Evolutionary conservation across 1,140 invertebrate genomes (phyloP), one percentile per base, ranked within the genome.

Genomic region (Calephelis virginiensis): DNA sequence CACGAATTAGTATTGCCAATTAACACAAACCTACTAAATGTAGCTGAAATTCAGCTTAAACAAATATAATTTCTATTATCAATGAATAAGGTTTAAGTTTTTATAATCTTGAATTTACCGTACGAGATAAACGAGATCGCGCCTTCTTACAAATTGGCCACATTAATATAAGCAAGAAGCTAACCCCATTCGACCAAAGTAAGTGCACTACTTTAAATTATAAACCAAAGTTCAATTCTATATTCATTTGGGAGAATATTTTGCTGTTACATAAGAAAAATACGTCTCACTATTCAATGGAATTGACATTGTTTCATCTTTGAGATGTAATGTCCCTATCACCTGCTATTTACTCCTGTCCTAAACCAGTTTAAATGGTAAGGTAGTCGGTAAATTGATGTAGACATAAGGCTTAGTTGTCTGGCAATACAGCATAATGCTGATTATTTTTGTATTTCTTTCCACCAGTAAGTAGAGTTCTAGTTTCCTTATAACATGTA

Each of bases 141-240:
- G 82, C 80, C 78, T 78, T 82, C 77, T 83, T 86, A 89, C 86
- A 87, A 89, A 89, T 89, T 83, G 83, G 81, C 82, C 72, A 67
- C 83, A 89, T 89, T 89, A 84, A 85, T 86, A 89, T 72, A 82
- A 75, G 76, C 76, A 81, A 76, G 73, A 74, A 70, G 64, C 75
- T 69, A 4, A 69, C 43, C 7, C 7, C 37, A 60, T 72, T 67
- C 81, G 67, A 69, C 53, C 3, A 62, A 70, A 49, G 8, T 59
- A 8, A 8, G 73, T 80, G 80, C 77, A 46, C 53, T 56, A 2
- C 11, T 53, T 10, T 9, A 28, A 17, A 28, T 53, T 28, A 14
- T 8, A 4, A 50, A 28, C 13, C 7, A 50, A 8, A 14, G 8
- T 14, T 50, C 0, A 50, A 50, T 6, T 50, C 8, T 14, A 8